phyloP scores from a whole-genome alignment of 2,113 vertebrate genomes.

The Mus spicilegus region DNA sequence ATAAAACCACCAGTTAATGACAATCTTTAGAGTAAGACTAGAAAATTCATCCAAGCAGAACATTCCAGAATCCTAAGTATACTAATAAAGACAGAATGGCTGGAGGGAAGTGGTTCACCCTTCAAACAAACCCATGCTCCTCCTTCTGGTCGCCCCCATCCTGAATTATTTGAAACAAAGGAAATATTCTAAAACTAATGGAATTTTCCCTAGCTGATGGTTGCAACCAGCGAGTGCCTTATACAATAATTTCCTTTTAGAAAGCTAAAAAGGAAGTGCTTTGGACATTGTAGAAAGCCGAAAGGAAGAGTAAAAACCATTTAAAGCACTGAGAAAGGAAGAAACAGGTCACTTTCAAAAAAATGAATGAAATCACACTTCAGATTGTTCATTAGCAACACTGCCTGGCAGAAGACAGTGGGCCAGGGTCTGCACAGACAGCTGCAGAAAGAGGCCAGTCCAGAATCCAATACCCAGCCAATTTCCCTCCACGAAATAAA shows the following conservation, averaged over 20 bases:
- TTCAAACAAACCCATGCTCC: not conserved
- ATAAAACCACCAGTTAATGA: not conserved
- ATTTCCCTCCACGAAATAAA: not conserved
- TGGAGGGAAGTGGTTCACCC: not conserved
- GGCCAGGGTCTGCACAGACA: not conserved
- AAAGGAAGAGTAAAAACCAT: conserved; percentile 24
- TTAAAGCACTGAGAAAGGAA: not conserved
- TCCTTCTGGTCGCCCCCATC: not conserved
- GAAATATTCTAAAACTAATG: not conserved
- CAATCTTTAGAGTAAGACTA: not conserved
- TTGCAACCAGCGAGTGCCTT: not conserved
- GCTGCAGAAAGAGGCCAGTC: not conserved
- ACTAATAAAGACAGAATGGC: conserved; percentile 17
- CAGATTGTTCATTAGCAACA: not conserved
- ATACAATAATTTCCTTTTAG: not conserved
- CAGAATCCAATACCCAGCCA: not conserved
- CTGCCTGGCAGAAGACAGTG: not conserved
- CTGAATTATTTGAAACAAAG: not conserved
- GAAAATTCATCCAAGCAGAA: conserved; percentile 40
- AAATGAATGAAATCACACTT: conserved; percentile 10
- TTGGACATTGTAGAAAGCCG: not conserved
- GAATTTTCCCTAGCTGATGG: not conserved
- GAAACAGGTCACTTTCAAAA: not conserved
- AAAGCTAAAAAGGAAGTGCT: not conserved
- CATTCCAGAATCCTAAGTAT: not conserved